Evolutionary conservation across 2,888 invertebrate species (phyloP).

Genomic region (Agonopterix alstromeriana): DNA sequence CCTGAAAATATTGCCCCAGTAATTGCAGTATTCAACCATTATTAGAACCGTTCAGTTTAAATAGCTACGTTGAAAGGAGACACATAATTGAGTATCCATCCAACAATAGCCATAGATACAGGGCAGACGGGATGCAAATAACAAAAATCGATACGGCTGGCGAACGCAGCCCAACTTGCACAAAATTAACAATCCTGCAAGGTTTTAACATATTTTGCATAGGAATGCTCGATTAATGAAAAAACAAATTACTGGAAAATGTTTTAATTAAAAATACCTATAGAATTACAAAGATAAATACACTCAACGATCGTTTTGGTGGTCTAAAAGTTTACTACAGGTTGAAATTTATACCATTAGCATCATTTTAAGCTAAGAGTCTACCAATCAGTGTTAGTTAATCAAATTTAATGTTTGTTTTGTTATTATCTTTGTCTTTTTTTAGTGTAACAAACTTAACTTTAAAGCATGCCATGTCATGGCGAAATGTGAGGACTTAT

Average conservation of each 20-base stretch:
- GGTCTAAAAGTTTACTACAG: too few species aligned
- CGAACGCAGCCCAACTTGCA: constrained; percentile 57
- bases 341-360: too few species aligned
- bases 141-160: constrained; percentile 69
- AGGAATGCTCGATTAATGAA: constrained; percentile 4
- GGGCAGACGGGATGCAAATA: constrained; percentile 73
- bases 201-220: constrained; percentile 39
- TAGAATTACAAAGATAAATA: neutral
- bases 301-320: neutral
- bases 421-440: too few species aligned
- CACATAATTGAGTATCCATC: constrained; percentile 48
- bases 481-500: too few species aligned
- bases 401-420: too few species aligned
- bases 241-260: neutral
- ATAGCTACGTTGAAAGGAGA: constrained; percentile 22
- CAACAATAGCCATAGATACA: constrained; percentile 62
- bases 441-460: too few species aligned
- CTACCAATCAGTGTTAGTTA: too few species aligned
- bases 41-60: neutral
- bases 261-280: neutral
- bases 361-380: too few species aligned
- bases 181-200: constrained; percentile 53
- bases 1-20: too few species aligned
- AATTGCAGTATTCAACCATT: too few species aligned
- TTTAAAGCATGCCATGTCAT: too few species aligned